Conservation (phyloP, 2,797 vertebrate species). For the Smutsia temminckii region DNA sequence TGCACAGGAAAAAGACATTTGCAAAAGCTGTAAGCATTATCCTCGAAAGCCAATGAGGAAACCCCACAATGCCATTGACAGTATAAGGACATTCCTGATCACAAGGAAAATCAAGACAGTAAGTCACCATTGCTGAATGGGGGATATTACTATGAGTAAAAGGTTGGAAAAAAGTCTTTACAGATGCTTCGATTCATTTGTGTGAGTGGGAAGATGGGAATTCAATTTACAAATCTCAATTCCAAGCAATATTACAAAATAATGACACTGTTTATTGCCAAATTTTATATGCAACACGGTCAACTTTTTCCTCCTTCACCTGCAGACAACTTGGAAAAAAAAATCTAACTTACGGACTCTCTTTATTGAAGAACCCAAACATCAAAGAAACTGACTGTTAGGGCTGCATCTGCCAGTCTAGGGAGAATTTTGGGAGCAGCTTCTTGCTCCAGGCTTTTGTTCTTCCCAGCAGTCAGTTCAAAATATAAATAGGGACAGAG, state of each 20-base stretch:
- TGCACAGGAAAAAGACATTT: neutral
- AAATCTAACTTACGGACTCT: neutral
- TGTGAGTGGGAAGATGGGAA: neutral
- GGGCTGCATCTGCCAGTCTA: neutral
- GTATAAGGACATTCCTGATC: neutral
- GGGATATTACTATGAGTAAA: neutral
- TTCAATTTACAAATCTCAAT: conserved; percentile 27
- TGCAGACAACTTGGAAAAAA: neutral
- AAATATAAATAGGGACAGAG: neutral
- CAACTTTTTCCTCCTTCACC: neutral
- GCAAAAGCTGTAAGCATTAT: neutral
- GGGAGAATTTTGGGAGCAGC: neutral
- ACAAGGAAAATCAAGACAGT: neutral
- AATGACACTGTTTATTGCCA: neutral
- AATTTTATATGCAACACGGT: neutral
- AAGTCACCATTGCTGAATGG: neutral
- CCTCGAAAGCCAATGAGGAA: neutral
- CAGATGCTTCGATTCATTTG: neutral
- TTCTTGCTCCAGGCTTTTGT: neutral
- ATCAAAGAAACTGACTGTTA: neutral
- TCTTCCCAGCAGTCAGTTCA: neutral
- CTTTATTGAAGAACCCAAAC: neutral
- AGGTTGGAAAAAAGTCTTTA: neutral
- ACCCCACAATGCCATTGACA: too few relatives aligned
- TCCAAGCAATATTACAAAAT: neutral